Percentiles rank a stretch among this genome's conserved stretches.
Conservation (phyloP, 2,888 invertebrate species). For the Brachycybe producta region DNA sequence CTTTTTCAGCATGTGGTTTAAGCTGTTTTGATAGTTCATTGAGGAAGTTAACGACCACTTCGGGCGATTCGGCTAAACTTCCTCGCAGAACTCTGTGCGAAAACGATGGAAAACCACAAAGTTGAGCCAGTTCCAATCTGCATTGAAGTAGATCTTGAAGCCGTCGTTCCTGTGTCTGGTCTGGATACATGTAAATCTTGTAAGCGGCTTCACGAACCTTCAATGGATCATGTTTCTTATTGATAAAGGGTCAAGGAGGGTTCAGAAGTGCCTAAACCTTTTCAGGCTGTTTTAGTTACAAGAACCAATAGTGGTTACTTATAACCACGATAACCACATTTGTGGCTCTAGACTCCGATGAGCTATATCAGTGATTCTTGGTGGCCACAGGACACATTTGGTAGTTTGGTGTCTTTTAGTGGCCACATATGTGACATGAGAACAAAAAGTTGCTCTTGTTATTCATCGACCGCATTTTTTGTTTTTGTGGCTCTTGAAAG, state of each 20-base stretch:
- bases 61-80: conserved; percentile 69
- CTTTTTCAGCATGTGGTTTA: conserved; percentile 52
- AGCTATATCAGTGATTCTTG: too few species aligned
- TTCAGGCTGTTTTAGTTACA: neutral
- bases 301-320: neutral
- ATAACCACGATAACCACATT: too few species aligned
- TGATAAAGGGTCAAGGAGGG: too few species aligned
- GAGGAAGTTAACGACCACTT: conserved; percentile 65
- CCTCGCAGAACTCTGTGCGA: conserved; percentile 78
- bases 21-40: conserved; percentile 58
- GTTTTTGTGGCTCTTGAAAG: too few species aligned
- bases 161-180: conserved; percentile 57
- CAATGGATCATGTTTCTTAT: neutral
- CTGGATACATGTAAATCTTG: conserved; percentile 66
- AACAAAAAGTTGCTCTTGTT: too few species aligned
- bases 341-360: too few species aligned
- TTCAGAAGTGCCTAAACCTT: neutral
- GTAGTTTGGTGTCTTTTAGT: too few species aligned
- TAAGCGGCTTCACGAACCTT: conserved; percentile 69
- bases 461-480: too few species aligned
- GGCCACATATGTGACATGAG: too few species aligned
- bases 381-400: too few species aligned
- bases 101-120: conserved; percentile 81
- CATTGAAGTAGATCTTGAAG: conserved; percentile 57
- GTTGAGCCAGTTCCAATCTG: conserved; percentile 62